Base-by-base conservation (phyloP, 2,888 invertebrate species). In the Epinotia demarniana region DNA sequence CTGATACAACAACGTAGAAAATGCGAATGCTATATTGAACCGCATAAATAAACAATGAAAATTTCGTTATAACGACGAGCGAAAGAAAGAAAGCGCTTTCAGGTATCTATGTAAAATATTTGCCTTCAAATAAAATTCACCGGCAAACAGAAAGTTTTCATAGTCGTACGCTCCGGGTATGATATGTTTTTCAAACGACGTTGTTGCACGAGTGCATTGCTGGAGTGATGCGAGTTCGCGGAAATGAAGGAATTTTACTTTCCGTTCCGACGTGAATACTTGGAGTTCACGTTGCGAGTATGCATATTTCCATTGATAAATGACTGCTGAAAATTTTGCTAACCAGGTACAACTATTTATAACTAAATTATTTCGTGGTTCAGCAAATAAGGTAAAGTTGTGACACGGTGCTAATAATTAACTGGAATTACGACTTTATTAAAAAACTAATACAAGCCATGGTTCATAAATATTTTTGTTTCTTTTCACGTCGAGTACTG, bases 201-300 rank as follows among this genome's bases (percentile, higher is more conserved):
- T 76, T 75, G 69, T 72, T 75, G 73, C 70, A 75, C 63, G 69
- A 73, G 53, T 74, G 72, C 75, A 68, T 71, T 27, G 70, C 63
- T 46, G 63, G 55, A 66, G 72, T 78, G 77, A 57, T 63, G 70
- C 61, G 71, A 78, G 77, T 78, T 79, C 60, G 64, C 80, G 85
- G 83, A 85, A 85, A 86, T 83, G 81, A 85, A 83, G 78, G 80
- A 85, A 85, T 82, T 85, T 84, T 78, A 83, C 79, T 81, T 83
- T 84, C 77, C 78, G 77, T 83, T 83, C 77, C 78, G 76, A 63
- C 77, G 80, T 71, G 81, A 79, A 82, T 79, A 77, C 78, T 79
- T 79, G 70, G 79, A 80, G 79, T 77, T 81, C 71, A 75, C 78
- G 33, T 55, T 63, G 16, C 53, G 66, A 66, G 53, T 57, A 55